Conservation (phyloP, 2,888 invertebrate species). For the Clivina fossor region DNA sequence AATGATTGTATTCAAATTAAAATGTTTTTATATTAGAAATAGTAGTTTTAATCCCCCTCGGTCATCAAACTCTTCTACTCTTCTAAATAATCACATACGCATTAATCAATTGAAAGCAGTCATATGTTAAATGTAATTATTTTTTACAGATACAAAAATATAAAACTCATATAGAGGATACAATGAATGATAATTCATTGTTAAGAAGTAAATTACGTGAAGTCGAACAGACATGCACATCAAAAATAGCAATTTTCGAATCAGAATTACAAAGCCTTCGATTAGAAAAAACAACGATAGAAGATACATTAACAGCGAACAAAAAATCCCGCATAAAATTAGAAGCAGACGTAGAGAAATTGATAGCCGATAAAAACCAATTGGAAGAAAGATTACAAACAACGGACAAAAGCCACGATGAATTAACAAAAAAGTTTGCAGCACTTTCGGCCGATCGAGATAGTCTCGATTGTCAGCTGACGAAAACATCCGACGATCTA, state of each 20-base stretch:
- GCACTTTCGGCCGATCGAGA: constrained; percentile 16
- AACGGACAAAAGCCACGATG: constrained; percentile 1
- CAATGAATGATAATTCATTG: constrained; percentile 36
- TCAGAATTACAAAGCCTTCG: constrained; percentile 33
- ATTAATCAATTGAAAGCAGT: too few relatives aligned
- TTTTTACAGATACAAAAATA: constrained; percentile 36
- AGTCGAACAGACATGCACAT: constrained; percentile 34
- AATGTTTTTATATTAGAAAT: too few relatives aligned
- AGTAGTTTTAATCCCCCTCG: too few relatives aligned
- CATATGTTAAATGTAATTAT: too few relatives aligned
- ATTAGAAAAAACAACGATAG: constrained; percentile 3
- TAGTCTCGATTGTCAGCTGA: constrained; percentile 14
- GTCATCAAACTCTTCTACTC: too few relatives aligned
- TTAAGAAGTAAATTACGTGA: constrained; percentile 35
- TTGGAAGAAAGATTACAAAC: constrained; percentile 5
- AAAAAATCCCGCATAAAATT: constrained; percentile 11
- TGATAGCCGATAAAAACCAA: constrained; percentile 13
- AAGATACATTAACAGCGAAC: background rate
- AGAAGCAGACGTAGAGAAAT: constrained; percentile 3
- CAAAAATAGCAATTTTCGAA: constrained; percentile 36
- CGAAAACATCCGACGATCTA: constrained; percentile 4
- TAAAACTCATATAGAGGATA: constrained; percentile 31
- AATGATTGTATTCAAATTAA: too few relatives aligned
- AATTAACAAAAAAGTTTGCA: constrained; percentile 10
- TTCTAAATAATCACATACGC: too few relatives aligned